These are phyloP conservation scores for Chydorus sphaericus DNA, from an alignment of 2,888 invertebrate species.

Conservation along the genomic window DNA sequence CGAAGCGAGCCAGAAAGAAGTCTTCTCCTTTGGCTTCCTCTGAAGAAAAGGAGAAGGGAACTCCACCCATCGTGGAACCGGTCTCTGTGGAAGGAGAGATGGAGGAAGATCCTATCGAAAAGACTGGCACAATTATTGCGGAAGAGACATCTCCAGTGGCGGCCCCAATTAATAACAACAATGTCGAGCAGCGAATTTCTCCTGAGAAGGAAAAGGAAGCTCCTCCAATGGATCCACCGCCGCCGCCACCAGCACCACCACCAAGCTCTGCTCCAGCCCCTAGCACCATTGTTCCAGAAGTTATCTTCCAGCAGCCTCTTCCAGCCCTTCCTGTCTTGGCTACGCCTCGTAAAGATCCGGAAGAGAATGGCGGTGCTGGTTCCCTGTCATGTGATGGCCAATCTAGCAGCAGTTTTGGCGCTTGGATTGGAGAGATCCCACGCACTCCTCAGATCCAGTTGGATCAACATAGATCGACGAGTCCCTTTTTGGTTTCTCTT, in stretches of 20 bases:
- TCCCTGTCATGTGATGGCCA: background rate
- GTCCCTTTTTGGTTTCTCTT: conserved; percentile 2
- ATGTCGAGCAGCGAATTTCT: background rate
- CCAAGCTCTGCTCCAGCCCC: background rate
- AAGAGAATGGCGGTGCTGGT: background rate
- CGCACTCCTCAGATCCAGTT: background rate
- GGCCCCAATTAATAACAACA: too few species aligned
- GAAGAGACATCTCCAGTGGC: background rate
- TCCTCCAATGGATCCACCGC: too few species aligned
- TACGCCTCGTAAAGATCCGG: background rate
- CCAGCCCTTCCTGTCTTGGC: background rate
- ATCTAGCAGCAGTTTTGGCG: background rate
- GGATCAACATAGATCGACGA: background rate
- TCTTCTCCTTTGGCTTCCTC: background rate
- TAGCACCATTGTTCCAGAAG: background rate
- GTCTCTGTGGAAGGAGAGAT: background rate
- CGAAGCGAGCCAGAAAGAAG: background rate
- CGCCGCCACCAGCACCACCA: too few species aligned
- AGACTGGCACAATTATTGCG: background rate
- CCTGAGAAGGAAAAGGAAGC: background rate
- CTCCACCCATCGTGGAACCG: background rate
- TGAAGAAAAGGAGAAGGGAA: background rate
- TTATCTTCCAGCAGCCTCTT: background rate
- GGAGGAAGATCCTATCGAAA: background rate
- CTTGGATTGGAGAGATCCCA: background rate